phyloP scores from a whole-genome alignment of 2,113 vertebrate genomes.

The Penelope pileata region DNA sequence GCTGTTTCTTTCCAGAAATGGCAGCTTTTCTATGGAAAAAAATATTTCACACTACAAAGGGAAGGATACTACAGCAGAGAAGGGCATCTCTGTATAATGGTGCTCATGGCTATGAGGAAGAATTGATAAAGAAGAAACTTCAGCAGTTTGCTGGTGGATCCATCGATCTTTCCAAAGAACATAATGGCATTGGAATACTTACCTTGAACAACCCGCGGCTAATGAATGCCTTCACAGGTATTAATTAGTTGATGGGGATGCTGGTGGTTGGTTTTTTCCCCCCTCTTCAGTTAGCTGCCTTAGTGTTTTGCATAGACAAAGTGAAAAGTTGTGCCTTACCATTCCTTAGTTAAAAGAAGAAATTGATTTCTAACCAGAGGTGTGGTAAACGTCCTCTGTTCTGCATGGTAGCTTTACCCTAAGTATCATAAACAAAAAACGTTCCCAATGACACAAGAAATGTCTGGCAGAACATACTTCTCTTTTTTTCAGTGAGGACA shows the following conservation, averaged over 20 bases:
- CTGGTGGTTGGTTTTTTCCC: background rate
- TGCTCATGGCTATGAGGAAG: conserved; percentile 78
- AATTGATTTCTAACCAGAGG: background rate
- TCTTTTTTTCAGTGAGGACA: background rate
- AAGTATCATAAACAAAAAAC: background rate
- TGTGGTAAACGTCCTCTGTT: background rate
- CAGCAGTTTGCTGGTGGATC: conserved; percentile 86
- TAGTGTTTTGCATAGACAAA: background rate
- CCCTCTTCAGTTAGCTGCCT: background rate
- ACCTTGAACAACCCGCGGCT: conserved; percentile 89
- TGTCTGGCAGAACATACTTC: background rate
- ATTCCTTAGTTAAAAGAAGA: background rate
- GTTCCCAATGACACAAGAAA: background rate
- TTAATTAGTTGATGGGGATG: background rate
- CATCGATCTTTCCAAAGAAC: conserved; percentile 84
- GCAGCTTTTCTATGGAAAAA: conserved; percentile 71
- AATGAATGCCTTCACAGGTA: conserved; percentile 96
- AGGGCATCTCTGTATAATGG: conserved; percentile 74
- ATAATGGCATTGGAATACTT: conserved; percentile 86
- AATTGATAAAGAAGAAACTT: conserved; percentile 83
- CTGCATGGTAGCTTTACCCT: background rate
- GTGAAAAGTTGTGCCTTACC: background rate
- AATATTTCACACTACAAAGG: conserved; percentile 49
- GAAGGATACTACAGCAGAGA: conserved; percentile 67
- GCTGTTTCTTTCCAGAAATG: conserved; percentile 79